These are phyloP conservation scores for Delphinus delphis DNA, from an alignment of 2,113 vertebrate species.

Conservation along the genomic window DNA sequence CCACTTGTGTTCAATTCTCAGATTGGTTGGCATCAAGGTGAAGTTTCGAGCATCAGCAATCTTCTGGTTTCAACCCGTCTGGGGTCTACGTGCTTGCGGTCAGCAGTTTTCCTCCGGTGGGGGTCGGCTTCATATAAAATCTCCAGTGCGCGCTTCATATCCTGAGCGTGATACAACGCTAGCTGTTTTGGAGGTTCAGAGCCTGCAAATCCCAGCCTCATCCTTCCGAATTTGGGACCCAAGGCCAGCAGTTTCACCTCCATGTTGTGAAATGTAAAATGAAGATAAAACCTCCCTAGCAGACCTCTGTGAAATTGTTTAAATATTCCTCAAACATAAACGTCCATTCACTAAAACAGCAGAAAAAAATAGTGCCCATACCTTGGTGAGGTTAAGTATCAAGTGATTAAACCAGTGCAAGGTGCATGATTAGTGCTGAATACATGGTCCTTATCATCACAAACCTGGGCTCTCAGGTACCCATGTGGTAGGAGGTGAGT, in stretches of 20 bases:
- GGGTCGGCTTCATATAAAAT: no score
- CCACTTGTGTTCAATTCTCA: no score
- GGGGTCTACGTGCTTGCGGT: no score
- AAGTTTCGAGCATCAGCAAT: no score
- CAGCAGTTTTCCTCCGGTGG: no score
- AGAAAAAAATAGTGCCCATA: not conserved
- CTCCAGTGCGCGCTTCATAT: not conserved
- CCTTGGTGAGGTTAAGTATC: not conserved
- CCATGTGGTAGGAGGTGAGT: not conserved
- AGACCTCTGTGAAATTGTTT: not conserved
- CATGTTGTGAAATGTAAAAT: not conserved
- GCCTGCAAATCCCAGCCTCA: not conserved
- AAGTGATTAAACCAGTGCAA: not conserved
- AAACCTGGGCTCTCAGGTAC: not conserved
- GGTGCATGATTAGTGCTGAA: not conserved
- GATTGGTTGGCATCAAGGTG: no score
- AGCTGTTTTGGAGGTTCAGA: not conserved
- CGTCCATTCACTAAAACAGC: not conserved
- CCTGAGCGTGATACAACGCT: not conserved
- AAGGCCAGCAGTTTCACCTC: not conserved
- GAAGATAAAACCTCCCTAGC: not conserved
- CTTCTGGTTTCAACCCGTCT: no score
- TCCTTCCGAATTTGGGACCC: not conserved
- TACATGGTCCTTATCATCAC: not conserved
- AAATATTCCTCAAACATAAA: not conserved